Evolutionary conservation across 2,888 invertebrate species (phyloP).

Genomic region (Drosophila silvestris): DNA sequence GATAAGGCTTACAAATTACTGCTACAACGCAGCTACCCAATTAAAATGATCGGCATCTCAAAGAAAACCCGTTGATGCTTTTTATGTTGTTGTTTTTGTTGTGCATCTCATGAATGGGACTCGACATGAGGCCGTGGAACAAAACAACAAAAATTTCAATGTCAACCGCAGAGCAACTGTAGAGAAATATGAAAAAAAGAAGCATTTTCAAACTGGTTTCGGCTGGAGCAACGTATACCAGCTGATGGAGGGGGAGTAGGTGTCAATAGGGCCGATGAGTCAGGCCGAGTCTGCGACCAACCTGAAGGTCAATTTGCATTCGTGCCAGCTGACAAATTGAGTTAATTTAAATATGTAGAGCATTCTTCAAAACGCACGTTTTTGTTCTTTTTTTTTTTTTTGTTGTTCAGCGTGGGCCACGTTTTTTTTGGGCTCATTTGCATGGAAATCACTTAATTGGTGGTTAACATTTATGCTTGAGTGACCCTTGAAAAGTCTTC

Average conservation of each 20-base stretch:
- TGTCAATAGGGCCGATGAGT: slow-evolving; percentile 61
- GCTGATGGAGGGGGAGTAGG: slow-evolving; percentile 34
- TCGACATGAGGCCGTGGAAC: slow-evolving; percentile 37
- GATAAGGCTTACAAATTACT: slow-evolving; percentile 73
- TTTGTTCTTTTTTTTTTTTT: not conserved
- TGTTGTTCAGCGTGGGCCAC: slow-evolving; percentile 23
- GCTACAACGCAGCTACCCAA: slow-evolving; percentile 46
- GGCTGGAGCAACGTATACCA: slow-evolving; percentile 21
- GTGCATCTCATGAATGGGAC: slow-evolving; percentile 68
- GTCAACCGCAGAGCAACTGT: slow-evolving; percentile 37
- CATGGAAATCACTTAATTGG: slow-evolving; percentile 53
- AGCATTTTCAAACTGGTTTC: slow-evolving; percentile 57
- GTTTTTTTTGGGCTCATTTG: slow-evolving; percentile 30
- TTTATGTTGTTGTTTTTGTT: slow-evolving; percentile 10
- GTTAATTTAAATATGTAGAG: slow-evolving; percentile 71
- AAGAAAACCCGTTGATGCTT: slow-evolving; percentile 53
- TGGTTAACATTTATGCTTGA: slow-evolving; percentile 41
- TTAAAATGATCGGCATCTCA: slow-evolving; percentile 60
- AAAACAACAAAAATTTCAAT: slow-evolving; percentile 45
- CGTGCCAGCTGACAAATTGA: slow-evolving; percentile 73
- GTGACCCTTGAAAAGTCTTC: slow-evolving; percentile 38
- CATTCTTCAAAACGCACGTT: slow-evolving; percentile 22
- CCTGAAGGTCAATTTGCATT: slow-evolving; percentile 63
- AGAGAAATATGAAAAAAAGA: not conserved
- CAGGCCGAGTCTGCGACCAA: slow-evolving; percentile 30